phyloP scores from a whole-genome alignment of 1,140 invertebrate species.

The Ostrea edulis region DNA sequence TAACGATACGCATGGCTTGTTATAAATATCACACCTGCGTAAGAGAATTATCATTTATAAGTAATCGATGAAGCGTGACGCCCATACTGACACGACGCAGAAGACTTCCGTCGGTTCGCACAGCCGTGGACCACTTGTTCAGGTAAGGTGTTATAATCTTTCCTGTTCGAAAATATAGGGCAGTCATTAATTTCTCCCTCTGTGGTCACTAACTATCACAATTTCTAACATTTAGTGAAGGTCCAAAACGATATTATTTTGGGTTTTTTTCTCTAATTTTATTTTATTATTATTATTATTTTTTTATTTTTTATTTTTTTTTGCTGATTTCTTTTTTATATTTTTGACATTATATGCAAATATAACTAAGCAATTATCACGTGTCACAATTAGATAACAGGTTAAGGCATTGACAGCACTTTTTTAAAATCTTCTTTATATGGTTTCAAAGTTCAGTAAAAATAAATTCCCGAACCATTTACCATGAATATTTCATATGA shows the following conservation, averaged over 20 bases:
- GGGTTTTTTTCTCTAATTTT: too few relatives aligned
- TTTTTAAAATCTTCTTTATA: not conserved
- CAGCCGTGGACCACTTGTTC: not conserved
- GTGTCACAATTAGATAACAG: not conserved
- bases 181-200: not conserved
- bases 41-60: slow-evolving; percentile 12
- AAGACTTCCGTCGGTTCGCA: slow-evolving; percentile 2
- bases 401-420: not conserved
- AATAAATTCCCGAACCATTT: not conserved
- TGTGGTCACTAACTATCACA: not conserved
- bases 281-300: too few relatives aligned
- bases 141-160: slow-evolving; percentile 3
- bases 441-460: not conserved
- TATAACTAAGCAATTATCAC: not conserved
- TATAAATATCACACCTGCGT: slow-evolving; percentile 24
- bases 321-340: not conserved
- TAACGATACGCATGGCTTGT: not conserved
- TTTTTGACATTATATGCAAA: too few relatives aligned
- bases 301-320: not conserved
- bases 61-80: slow-evolving; percentile 13
- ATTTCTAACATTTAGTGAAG: not conserved
- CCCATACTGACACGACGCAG: not conserved
- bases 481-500: not conserved
- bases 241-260: too few relatives aligned
- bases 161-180: not conserved